Evolutionary conservation across 2,797 vertebrate species (phyloP).

Genomic region (Pangasius sanitwongsei): DNA sequence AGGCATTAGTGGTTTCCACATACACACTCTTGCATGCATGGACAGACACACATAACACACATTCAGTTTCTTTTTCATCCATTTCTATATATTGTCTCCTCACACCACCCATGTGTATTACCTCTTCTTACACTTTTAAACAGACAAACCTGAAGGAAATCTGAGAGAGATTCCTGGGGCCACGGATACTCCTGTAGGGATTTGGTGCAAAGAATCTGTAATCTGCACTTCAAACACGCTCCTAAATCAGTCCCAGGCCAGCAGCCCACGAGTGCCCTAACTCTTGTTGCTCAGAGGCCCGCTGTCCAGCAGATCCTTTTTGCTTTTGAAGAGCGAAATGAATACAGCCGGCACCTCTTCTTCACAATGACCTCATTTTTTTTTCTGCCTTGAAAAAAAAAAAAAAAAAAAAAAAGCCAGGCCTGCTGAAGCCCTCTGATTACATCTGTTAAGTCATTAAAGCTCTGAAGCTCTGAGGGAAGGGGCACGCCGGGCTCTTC

Average conservation of each 20-base stretch:
- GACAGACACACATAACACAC: constrained; percentile 1
- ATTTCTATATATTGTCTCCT: constrained; percentile 27
- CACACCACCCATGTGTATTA: constrained; percentile 18
- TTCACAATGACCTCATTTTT: constrained; percentile 53
- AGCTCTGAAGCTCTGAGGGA: constrained; percentile 50
- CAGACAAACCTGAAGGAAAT: constrained; percentile 73
- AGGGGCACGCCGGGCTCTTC: constrained; percentile 58
- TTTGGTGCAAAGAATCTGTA: constrained; percentile 84
- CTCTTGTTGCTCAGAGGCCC: constrained; percentile 78
- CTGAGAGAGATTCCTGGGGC: constrained; percentile 83
- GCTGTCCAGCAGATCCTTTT: constrained; percentile 72
- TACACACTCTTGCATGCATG: constrained; percentile 21
- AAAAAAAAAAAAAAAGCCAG: not conserved
- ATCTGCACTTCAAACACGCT: constrained; percentile 85
- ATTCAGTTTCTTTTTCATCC: not conserved
- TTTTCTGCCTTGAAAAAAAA: not conserved
- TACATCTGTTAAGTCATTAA: constrained; percentile 62
- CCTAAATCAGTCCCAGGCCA: constrained; percentile 86
- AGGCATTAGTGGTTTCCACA: constrained; percentile 47
- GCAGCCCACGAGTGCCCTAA: constrained; percentile 78
- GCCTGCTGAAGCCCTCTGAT: constrained; percentile 47
- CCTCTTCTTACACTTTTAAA: constrained; percentile 60
- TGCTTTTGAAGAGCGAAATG: constrained; percentile 51
- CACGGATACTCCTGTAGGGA: constrained; percentile 85
- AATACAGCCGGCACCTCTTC: constrained; percentile 40